A percentile compares a stretch with the other conserved stretches of the same genome.
Evolutionary conservation across 2,797 vertebrate species (phyloP).

Genomic region (Echeneis naucrates): DNA sequence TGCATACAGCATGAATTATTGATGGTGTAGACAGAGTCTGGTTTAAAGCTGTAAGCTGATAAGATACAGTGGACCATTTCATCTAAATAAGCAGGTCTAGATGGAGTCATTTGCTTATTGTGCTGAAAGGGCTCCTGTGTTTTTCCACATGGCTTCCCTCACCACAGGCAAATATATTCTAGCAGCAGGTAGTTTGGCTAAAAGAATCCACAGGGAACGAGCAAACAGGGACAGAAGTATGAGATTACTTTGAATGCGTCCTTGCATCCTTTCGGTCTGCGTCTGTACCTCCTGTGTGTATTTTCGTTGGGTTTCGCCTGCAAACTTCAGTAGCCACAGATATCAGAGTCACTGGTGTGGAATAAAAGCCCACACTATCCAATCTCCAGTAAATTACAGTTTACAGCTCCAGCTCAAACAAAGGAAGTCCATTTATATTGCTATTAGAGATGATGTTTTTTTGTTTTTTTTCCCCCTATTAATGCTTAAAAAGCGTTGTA

Average conservation of each 20-base stretch:
- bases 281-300: conserved; percentile 12
- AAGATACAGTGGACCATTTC: conserved; percentile 61
- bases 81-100: conserved; percentile 70
- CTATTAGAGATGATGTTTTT: not conserved
- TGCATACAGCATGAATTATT: conserved; percentile 72
- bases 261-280: conserved; percentile 31
- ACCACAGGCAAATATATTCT: conserved; percentile 45
- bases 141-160: conserved; percentile 62
- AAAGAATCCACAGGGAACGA: conserved; percentile 48
- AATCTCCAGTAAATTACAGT: conserved; percentile 42
- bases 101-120: conserved; percentile 55
- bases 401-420: conserved; percentile 13
- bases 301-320: too few relatives aligned
- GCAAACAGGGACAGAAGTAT: conserved; percentile 62
- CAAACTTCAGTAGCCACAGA: conserved; percentile 26
- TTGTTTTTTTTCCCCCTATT: not conserved
- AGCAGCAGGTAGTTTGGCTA: conserved; percentile 46
- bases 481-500: not conserved
- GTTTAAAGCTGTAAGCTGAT: conserved; percentile 68
- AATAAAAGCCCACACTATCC: conserved; percentile 36
- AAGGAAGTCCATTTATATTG: conserved; percentile 10
- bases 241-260: conserved; percentile 68
- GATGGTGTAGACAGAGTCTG: conserved; percentile 62
- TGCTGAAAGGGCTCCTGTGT: conserved; percentile 35
- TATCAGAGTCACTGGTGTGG: conserved; percentile 37